Percentiles rank a stretch among this genome's conserved stretches.
Evolutionary conservation across 2,888 invertebrate genomes (phyloP).

Genomic region (Acrobasis suavella): DNA sequence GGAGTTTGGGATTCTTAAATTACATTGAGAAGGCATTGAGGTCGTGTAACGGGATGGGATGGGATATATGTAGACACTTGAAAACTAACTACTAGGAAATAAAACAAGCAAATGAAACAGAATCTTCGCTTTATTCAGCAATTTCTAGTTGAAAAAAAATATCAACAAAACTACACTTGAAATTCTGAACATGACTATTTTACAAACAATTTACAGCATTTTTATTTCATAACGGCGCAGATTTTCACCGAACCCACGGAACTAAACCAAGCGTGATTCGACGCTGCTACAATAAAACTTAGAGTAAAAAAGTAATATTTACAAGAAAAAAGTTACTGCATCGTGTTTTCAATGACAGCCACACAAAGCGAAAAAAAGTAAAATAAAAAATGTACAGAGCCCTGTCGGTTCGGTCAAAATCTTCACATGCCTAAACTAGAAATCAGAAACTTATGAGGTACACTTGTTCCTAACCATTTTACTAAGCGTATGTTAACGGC

Average conservation of each 20-base stretch:
- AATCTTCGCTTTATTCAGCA: conserved; percentile 80
- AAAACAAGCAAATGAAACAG: conserved; percentile 71
- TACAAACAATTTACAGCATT: conserved; percentile 80
- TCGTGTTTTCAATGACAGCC: conserved; percentile 45
- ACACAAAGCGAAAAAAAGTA: conserved; percentile 45
- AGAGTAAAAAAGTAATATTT: conserved; percentile 63
- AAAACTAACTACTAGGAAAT: conserved; percentile 41
- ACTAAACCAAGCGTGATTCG: conserved; percentile 41
- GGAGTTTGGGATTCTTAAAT: too few relatives aligned
- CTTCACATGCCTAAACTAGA: conserved; percentile 51
- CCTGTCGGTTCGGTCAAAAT: conserved; percentile 45
- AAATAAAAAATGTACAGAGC: conserved; percentile 44
- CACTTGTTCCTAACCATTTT: conserved; percentile 69
- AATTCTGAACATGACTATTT: conserved; percentile 78
- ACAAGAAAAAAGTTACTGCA: conserved; percentile 54
- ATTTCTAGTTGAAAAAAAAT: conserved; percentile 75
- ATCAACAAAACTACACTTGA: conserved; percentile 78
- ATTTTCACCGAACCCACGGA: conserved; percentile 47
- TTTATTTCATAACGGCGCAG: conserved; percentile 46
- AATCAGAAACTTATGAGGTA: conserved; percentile 75
- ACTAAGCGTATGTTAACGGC: conserved; percentile 79
- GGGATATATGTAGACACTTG: background rate
- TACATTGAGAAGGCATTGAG: too few relatives aligned
- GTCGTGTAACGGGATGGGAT: too few relatives aligned
- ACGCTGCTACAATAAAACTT: conserved; percentile 39